Evolutionary conservation across 2,888 invertebrate genomes (phyloP).

Genomic region (Phanerotoma sp.): DNA sequence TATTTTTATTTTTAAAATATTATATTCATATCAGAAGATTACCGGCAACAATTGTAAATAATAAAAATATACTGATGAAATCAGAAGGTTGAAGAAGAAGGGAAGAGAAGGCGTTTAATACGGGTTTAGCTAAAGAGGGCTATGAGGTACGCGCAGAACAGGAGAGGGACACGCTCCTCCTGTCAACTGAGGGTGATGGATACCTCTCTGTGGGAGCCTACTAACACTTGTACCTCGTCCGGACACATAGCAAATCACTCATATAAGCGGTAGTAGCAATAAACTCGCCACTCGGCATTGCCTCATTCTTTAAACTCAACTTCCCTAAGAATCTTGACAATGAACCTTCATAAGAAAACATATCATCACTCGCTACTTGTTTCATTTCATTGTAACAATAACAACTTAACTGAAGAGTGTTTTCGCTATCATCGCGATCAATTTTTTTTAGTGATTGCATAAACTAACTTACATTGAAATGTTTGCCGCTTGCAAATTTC

Average conservation of each 20-base stretch:
- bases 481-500: too few species aligned
- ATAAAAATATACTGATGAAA: conserved; percentile 10
- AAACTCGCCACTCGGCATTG: conserved; percentile 13
- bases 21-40: too few species aligned
- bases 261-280: conserved; percentile 22
- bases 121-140: conserved; percentile 23
- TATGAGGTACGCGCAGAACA: conserved; percentile 18
- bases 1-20: neutral
- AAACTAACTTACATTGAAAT: too few species aligned
- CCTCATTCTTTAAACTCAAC: conserved; percentile 1
- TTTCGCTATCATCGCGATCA: too few species aligned
- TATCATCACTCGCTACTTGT: too few species aligned
- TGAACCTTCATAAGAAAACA: neutral
- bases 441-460: too few species aligned
- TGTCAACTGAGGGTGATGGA: conserved; percentile 56
- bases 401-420: too few species aligned
- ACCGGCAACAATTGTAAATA: conserved; percentile 1
- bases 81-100: conserved; percentile 21
- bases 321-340: neutral
- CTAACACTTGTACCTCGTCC: conserved; percentile 28
- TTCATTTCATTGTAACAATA: too few species aligned
- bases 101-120: conserved; percentile 22
- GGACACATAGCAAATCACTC: conserved; percentile 8
- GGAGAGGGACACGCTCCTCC: conserved; percentile 49
- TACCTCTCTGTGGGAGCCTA: conserved; percentile 55